A percentile compares a stretch with the other conserved stretches of the same genome.
phyloP scores from a whole-genome alignment of 2,888 invertebrate species.

The Tricholauxania praeusta region DNA sequence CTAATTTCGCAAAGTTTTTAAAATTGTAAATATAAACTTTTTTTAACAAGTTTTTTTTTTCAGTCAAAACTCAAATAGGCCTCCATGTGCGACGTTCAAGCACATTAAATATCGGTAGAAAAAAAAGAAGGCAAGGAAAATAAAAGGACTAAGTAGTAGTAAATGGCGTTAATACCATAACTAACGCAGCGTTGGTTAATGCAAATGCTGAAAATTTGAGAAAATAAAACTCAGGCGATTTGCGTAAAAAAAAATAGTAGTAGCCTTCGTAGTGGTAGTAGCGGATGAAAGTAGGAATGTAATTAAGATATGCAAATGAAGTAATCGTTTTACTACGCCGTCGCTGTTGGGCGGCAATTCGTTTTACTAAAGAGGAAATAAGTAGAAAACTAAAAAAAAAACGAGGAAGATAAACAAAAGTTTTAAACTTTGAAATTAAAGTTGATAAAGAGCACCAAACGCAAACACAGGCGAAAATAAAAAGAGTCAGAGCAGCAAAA shows the following conservation, averaged over 20 bases:
- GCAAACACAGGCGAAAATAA: neutral
- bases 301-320: slow-evolving; percentile 14
- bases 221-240: neutral
- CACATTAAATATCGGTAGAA: no score
- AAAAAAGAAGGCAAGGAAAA: no score
- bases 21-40: no score
- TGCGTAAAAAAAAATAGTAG: neutral
- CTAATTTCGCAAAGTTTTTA: no score
- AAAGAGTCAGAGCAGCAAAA: neutral
- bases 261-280: neutral
- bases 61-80: no score
- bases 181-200: neutral
- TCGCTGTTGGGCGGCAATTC: neutral
- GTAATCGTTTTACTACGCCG: neutral
- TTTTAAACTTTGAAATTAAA: slow-evolving; percentile 2
- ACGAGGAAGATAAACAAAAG: neutral
- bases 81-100: no score
- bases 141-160: no score
- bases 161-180: no score
- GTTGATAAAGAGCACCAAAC: neutral
- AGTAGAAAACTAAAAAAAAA: neutral
- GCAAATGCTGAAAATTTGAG: neutral
- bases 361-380: neutral
- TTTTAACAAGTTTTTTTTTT: no score
- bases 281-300: neutral